These are phyloP conservation scores for Galbula dea DNA, from an alignment of 2,113 vertebrate species.

Conservation along the genomic window DNA sequence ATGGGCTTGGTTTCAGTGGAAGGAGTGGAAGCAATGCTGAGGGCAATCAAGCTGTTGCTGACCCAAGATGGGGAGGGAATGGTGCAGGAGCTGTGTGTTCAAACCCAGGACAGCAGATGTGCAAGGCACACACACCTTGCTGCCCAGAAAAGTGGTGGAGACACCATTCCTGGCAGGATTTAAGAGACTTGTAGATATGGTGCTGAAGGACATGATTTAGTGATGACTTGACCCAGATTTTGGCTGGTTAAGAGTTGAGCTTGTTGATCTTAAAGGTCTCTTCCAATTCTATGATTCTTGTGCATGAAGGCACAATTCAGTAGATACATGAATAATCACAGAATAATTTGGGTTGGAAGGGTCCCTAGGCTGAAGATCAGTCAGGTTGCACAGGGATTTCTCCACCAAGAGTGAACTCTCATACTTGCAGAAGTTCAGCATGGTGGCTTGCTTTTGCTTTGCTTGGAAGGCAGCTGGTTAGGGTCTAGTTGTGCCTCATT, in stretches of 20 bases:
- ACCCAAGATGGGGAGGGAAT: accelerated
- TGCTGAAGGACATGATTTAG: not conserved
- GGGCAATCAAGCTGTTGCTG: not conserved
- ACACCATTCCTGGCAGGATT: too few species aligned
- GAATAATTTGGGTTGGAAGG: not conserved
- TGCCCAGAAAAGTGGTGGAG: too few species aligned
- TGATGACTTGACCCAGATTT: not conserved
- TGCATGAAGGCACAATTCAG: not conserved
- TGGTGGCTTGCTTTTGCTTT: not conserved
- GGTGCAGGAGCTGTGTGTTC: accelerated
- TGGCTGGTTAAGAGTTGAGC: not conserved
- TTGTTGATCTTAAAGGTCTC: not conserved
- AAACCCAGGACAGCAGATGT: not conserved
- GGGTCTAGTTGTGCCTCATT: not conserved
- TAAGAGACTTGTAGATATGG: too few species aligned
- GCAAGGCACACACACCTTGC: not conserved
- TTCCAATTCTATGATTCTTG: not conserved
- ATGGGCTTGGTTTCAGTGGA: not conserved
- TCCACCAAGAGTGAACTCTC: not conserved
- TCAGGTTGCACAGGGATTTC: not conserved
- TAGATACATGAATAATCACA: not conserved
- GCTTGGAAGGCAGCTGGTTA: not conserved
- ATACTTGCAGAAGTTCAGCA: not conserved
- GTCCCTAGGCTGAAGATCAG: accelerated
- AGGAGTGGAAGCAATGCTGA: not conserved